Conservation (phyloP, 2,797 vertebrate species). For the Scomberomorus guttatus region DNA sequence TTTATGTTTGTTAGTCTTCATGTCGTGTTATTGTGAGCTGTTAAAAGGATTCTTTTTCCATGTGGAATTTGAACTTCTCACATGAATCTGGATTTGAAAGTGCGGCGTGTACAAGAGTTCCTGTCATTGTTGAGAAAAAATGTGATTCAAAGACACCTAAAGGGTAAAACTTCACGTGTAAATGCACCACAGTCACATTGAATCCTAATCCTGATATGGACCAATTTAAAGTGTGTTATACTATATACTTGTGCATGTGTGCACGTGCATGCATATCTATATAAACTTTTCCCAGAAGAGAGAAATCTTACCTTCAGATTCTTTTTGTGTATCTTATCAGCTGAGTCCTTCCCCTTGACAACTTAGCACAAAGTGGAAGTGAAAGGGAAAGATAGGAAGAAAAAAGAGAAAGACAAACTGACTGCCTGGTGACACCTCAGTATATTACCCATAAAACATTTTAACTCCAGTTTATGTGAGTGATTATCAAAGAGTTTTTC, state of each 20-base stretch:
- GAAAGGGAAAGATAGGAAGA: not conserved
- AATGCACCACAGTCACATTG: not conserved
- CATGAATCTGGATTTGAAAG: constrained; percentile 32
- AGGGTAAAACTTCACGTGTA: not conserved
- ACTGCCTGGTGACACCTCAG: constrained; percentile 5
- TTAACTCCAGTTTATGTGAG: constrained; percentile 31
- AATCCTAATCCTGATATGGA: not conserved
- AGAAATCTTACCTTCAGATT: not conserved
- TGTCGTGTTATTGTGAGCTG: constrained; percentile 42
- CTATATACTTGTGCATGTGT: not conserved
- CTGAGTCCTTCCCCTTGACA: constrained; percentile 3
- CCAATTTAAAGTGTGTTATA: not conserved
- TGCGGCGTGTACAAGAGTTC: not conserved
- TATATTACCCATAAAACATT: constrained; percentile 20
- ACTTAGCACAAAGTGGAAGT: constrained; percentile 9
- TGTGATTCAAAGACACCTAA: not conserved
- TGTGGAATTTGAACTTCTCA: constrained; percentile 35
- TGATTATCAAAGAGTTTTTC: constrained; percentile 3
- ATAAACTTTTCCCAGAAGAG: not conserved
- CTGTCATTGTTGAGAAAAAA: not conserved
- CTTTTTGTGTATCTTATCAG: not conserved
- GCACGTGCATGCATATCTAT: not conserved
- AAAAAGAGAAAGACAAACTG: not conserved
- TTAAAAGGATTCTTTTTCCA: constrained; percentile 24
- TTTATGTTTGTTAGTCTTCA: constrained; percentile 49